A percentile compares a stretch with the other conserved stretches of the same genome.
These are phyloP conservation scores for Lamellibrachia luymesi DNA, from an alignment of 1,140 invertebrate genomes.

Conservation along the genomic window DNA sequence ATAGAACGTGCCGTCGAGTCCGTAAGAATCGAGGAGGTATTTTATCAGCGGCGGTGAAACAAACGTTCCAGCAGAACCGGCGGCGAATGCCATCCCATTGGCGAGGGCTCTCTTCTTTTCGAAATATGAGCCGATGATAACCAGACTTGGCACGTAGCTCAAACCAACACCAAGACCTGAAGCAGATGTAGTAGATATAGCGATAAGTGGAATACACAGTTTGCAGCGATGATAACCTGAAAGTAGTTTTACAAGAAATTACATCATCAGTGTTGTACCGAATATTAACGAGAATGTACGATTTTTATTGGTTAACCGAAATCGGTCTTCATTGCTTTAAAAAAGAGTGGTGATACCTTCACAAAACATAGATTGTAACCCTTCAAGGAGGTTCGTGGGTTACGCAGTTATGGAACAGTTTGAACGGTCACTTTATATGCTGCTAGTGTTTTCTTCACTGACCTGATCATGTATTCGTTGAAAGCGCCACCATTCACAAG, in stretches of 20 bases:
- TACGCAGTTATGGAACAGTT: not conserved
- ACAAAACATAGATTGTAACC: not conserved
- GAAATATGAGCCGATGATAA: constrained; percentile 88
- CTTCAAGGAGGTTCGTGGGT: too few relatives aligned
- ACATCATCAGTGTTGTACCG: too few relatives aligned
- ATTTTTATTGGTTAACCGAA: too few relatives aligned
- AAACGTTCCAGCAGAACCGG: constrained; percentile 77
- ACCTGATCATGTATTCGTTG: too few relatives aligned
- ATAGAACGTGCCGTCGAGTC: constrained; percentile 66
- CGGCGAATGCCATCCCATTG: constrained; percentile 87
- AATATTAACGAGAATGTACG: constrained; percentile 26
- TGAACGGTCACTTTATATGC: not conserved
- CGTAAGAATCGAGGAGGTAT: constrained; percentile 55
- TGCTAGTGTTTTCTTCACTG: too few relatives aligned
- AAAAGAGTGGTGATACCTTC: too few relatives aligned
- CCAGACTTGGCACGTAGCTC: constrained; percentile 87
- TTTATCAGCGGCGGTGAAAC: constrained; percentile 74
- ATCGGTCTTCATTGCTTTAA: too few relatives aligned
- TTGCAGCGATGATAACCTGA: too few relatives aligned
- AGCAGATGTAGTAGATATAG: not conserved
- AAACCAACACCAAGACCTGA: constrained; percentile 83
- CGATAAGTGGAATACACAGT: not conserved
- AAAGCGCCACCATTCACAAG: too few relatives aligned
- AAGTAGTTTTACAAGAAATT: too few relatives aligned
- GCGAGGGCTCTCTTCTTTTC: constrained; percentile 83